phyloP scores from a whole-genome alignment of 2,113 vertebrate species.

The Tricholaema leucomelas region DNA sequence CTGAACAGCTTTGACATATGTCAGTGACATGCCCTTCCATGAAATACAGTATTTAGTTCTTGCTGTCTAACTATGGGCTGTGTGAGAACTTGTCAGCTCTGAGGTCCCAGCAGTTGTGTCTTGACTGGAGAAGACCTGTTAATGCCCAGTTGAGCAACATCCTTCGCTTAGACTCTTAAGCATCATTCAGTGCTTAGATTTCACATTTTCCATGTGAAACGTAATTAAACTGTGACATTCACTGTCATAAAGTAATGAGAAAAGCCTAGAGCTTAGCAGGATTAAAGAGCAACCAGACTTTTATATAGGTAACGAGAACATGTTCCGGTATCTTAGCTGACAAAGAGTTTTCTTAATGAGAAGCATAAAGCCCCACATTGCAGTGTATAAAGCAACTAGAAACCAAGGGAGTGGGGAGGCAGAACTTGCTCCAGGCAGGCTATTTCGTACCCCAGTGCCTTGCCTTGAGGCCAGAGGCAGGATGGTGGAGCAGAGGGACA shows the following conservation, averaged over 20 bases:
- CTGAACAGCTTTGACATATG: background rate
- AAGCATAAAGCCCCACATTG: background rate
- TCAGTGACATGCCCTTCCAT: background rate
- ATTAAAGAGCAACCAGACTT: slow-evolving; percentile 11
- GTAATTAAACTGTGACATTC: slow-evolving; percentile 40
- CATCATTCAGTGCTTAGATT: background rate
- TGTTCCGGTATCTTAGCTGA: background rate
- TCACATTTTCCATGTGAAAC: slow-evolving; percentile 12
- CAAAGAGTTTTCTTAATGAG: background rate
- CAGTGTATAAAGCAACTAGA: background rate
- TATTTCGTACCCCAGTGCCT: background rate
- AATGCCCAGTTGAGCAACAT: background rate
- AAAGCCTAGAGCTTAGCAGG: background rate
- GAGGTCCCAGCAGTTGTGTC: background rate
- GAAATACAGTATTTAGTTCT: background rate
- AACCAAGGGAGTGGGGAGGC: background rate
- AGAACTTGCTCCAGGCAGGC: background rate
- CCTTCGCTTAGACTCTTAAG: background rate
- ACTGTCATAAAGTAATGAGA: slow-evolving; percentile 42
- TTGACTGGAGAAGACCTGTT: background rate
- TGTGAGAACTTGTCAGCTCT: background rate
- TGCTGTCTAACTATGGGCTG: background rate
- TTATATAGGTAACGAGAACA: background rate
- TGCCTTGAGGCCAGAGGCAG: background rate
- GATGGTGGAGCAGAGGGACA: background rate